Base-by-base conservation (phyloP, 2,888 invertebrate species). In the Hypomecis atomaria region DNA sequence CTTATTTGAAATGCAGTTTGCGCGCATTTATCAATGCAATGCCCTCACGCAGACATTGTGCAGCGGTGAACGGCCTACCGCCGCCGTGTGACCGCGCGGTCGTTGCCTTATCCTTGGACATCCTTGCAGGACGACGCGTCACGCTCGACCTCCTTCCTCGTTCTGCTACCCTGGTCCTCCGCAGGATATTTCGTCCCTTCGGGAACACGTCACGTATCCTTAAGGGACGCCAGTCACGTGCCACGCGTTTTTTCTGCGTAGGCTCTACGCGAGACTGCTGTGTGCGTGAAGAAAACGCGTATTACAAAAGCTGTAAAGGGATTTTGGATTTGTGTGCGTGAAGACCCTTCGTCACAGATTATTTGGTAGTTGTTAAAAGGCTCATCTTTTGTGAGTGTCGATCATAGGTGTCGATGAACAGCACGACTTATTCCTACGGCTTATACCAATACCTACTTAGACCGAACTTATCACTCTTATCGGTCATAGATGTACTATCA, bases 141-240 rank as follows among this genome's bases (percentile, higher is more conserved):
- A 82, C 75, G 76, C 71, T 66, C 65, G 68, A 82, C 80, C 85
- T 87, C 87, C 81, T 79, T 66, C 75, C 72, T 70, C 77, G 76
- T 81, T 87, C 87, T 93, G 90, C 75, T 76, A 75, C 83, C 92
- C 88, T 93, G 82, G 92, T 93, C 89, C 65, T 77, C 81, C 80
- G 89, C 93, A 93, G 93, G 93, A 93, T 93, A 93, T 90, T 93
- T 93, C 83, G 92, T 93, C 93, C 93, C 93, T 93, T 93, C 91
- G 93, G 93, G 93, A 93, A 88, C 85, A 82, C 76, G 80, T 78
- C 76, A 73, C 74, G 70, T 74, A 81, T 86, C 85, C 86, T 85
- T 86, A 87, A 88, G 87, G 89, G 88, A 82, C 73, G 57, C 53
- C 52, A 59, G 65, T 55, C 70, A 70, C 66, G 65, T 67, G 64